Base-by-base conservation (phyloP, 2,888 invertebrate species). In the Patella depressa region DNA sequence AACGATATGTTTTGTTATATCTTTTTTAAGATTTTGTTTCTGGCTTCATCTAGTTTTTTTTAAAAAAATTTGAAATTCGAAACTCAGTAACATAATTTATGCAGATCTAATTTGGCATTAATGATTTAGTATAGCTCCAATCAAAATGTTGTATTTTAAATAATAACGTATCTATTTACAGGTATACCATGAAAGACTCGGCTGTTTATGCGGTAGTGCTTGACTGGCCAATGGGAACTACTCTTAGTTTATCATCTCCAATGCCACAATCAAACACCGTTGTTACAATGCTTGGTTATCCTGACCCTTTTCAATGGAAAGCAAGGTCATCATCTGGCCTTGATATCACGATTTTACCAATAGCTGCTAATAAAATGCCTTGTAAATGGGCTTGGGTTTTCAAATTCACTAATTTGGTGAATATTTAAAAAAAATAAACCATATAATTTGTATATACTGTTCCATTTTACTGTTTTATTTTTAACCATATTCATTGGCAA, bases 181-280 rank as follows among this genome's bases (percentile, higher is more conserved):
- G 87, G 85, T 89, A 86, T 79, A 88, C 88, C 88, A 90, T 78
- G 55, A 80, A 80, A 69, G 79, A 77, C n/a, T 77, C 69, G 19
- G 74, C 75, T 45, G 92, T 96, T 19, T 96, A 95, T 89, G 96
- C 95, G 0, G 94, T 94, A 74, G 91, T 94, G 29, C 91, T 96
- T 65, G 89, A 93, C 2, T 96, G 96, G 95, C 96, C 96, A 0
- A 88, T 91, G 45, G 90, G 93, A 71, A 93, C 93, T 79, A 87
- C 92, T 24, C 90, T 95, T 12, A 83, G 90, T 29, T 90, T 95
- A 19, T 92, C 92, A 81, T 90, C 93, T 0, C 87, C 92, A 2
- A 88, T 88, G 9, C 77, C 85, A 12, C 78, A 91, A 34, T 78
- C 85, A 2, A 80, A 85, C 3, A 89, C 91, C 3, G 86, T 86